Percentiles rank a stretch among this genome's conserved stretches.
Evolutionary conservation across 2,113 vertebrate species (phyloP).

Genomic region (Beaufortia kweichowensis): DNA sequence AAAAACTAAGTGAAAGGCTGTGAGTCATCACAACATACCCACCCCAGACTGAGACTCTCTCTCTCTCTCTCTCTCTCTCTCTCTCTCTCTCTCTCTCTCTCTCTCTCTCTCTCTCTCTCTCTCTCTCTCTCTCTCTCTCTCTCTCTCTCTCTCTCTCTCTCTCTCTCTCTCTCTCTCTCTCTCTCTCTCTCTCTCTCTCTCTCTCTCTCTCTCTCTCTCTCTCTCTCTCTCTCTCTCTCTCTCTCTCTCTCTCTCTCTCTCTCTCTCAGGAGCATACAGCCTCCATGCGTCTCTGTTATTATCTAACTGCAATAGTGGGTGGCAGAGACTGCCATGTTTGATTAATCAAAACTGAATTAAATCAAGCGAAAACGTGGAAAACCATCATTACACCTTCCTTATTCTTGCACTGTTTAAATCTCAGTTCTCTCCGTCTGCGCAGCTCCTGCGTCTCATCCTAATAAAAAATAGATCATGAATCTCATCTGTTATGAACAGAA

Average conservation of each 20-base stretch:
- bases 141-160: constrained; percentile 41
- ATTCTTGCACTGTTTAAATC: background rate
- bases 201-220: too few relatives aligned
- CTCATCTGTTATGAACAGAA: constrained; percentile 12
- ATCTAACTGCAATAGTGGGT: constrained; percentile 69
- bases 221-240: constrained; percentile 11
- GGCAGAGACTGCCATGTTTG: constrained; percentile 62
- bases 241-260: constrained; percentile 60
- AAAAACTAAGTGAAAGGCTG: constrained; percentile 69
- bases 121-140: constrained; percentile 43
- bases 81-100: constrained; percentile 42
- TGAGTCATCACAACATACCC: constrained; percentile 66
- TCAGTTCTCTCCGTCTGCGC: background rate
- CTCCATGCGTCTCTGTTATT: constrained; percentile 63
- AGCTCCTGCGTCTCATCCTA: background rate
- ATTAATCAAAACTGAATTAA: constrained; percentile 64
- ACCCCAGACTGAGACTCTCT: constrained; percentile 37
- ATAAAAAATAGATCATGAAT: background rate
- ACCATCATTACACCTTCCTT: constrained; percentile 1
- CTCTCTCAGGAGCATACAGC: constrained; percentile 49
- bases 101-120: constrained; percentile 43
- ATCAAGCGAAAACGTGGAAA: constrained; percentile 34
- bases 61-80: constrained; percentile 41
- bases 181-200: constrained; percentile 43
- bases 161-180: constrained; percentile 42